These are phyloP conservation scores for Carpatolechia fugitivella DNA, from an alignment of 2,888 invertebrate species.

Conservation along the genomic window DNA sequence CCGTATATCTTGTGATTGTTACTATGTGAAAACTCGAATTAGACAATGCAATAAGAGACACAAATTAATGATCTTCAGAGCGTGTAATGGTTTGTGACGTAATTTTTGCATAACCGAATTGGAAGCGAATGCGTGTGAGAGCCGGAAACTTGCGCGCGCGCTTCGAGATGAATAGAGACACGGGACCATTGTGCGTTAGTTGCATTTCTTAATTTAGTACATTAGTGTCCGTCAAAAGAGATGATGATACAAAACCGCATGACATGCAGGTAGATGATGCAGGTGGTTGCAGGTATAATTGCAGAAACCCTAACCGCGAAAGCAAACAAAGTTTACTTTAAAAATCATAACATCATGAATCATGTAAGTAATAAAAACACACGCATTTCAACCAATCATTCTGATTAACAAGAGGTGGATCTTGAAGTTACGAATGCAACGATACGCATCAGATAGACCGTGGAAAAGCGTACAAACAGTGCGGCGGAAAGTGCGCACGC, in stretches of 20 bases:
- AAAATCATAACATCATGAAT: no score
- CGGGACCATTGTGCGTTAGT: slow-evolving; percentile 29
- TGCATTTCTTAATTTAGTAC: not conserved
- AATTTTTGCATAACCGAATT: slow-evolving; percentile 58
- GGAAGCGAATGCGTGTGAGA: slow-evolving; percentile 38
- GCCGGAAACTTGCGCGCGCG: slow-evolving; percentile 35
- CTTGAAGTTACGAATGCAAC: not conserved
- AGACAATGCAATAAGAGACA: slow-evolving; percentile 40
- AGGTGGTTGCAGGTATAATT: no score
- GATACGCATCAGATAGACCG: slow-evolving; percentile 1
- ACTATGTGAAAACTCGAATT: slow-evolving; percentile 40
- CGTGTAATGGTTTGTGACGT: slow-evolving; percentile 33
- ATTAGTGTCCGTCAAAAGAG: not conserved
- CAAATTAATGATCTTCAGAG: slow-evolving; percentile 29
- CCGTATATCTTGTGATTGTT: slow-evolving; percentile 32
- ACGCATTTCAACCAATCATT: not conserved
- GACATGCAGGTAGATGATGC: no score
- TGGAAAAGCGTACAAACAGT: slow-evolving; percentile 1
- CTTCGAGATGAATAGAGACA: slow-evolving; percentile 25
- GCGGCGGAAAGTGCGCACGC: slow-evolving; percentile 2
- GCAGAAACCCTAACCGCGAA: no score
- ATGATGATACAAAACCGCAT: no score
- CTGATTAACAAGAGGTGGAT: not conserved
- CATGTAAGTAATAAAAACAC: no score
- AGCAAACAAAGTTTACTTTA: no score